phyloP scores from a whole-genome alignment of 1,140 invertebrate genomes.

The Rhagoletis zephyria region DNA sequence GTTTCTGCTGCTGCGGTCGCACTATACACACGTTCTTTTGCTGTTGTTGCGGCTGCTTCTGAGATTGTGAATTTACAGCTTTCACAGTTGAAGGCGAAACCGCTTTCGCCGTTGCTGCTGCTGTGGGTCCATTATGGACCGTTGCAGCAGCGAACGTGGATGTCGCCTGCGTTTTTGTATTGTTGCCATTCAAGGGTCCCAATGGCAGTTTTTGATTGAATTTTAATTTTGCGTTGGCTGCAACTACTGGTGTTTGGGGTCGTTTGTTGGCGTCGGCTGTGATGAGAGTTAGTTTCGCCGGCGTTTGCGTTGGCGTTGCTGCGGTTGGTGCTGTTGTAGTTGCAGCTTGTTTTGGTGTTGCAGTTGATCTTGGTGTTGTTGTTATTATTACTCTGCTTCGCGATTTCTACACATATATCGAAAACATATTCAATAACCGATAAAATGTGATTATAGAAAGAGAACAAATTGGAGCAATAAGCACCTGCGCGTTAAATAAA shows the following conservation, averaged over 20 bases:
- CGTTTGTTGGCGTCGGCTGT: constrained; percentile 44
- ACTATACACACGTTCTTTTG: constrained; percentile 67
- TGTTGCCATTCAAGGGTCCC: constrained; percentile 59
- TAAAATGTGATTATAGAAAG: constrained; percentile 41
- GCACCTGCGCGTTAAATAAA: constrained; percentile 72
- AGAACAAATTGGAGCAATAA: constrained; percentile 2
- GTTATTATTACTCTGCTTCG: constrained; percentile 19
- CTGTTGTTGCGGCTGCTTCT: constrained; percentile 58
- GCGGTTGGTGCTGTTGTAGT: constrained; percentile 56
- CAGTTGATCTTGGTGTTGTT: constrained; percentile 58
- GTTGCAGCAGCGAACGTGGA: constrained; percentile 56
- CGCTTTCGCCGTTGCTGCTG: constrained; percentile 66
- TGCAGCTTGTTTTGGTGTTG: constrained; percentile 57
- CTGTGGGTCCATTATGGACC: constrained; percentile 27
- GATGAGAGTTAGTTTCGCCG: not conserved
- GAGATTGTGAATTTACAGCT: constrained; percentile 58
- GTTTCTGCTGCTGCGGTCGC: constrained; percentile 67
- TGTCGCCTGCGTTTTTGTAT: constrained; percentile 67
- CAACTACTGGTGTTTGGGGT: constrained; percentile 54
- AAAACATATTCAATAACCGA: constrained; percentile 44
- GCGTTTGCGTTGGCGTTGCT: constrained; percentile 57
- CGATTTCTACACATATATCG: constrained; percentile 50
- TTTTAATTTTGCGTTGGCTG: constrained; percentile 45
- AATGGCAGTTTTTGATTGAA: constrained; percentile 50
- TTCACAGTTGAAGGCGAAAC: constrained; percentile 51